Evolutionary conservation across 2,113 vertebrate species (phyloP), one percentile per base, ranked within the genome.

Genomic region (Mixornis gularis): DNA sequence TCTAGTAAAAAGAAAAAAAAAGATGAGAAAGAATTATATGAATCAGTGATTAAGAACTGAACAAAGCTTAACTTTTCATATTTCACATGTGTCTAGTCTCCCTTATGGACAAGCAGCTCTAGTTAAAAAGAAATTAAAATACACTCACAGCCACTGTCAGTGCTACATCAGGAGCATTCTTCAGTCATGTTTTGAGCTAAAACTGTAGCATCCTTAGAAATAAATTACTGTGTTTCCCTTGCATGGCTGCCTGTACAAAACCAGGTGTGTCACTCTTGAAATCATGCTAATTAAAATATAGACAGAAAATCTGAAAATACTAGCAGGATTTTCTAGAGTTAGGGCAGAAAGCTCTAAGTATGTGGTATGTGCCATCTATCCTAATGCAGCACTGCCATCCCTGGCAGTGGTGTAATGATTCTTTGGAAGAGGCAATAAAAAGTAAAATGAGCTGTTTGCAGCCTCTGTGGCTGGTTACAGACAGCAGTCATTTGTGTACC

Each of bases 371-470:
- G 71, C 60, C 48, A n/a, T 44, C 40, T 68, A 7, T 77, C 40
- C 60, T 40, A 49, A 60, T 2, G 40, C 10, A 63, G 60, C 44
- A 51, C 21, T 3, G 5, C 10, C 49, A 53, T 24, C 16, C 26
- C 44, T 25, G 56, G 44, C n/a, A 86, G 60, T 0, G 0, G 15
- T 10, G 9, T 8, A 34, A 40, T 7, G n/a, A 40, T 48, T 52
- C 62, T 58, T 65, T 15, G 1, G 0, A 52, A 74, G 36, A 7
- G 51, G 16, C 10, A 46, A 6, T 19, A 40, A 81, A 73, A 68
- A 69, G 24, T 26, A 40, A 90, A 89, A 76, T 36, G 13, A 49
- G 56, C 14, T 22, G 7, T n/a, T 63, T 48, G 52, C n/a, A 88
- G 36, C 27, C 4, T 13, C 40, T 30, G n/a, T 60, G 58, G 13